Conservation (phyloP, 2,113 vertebrate species). For the Catagonus wagneri region DNA sequence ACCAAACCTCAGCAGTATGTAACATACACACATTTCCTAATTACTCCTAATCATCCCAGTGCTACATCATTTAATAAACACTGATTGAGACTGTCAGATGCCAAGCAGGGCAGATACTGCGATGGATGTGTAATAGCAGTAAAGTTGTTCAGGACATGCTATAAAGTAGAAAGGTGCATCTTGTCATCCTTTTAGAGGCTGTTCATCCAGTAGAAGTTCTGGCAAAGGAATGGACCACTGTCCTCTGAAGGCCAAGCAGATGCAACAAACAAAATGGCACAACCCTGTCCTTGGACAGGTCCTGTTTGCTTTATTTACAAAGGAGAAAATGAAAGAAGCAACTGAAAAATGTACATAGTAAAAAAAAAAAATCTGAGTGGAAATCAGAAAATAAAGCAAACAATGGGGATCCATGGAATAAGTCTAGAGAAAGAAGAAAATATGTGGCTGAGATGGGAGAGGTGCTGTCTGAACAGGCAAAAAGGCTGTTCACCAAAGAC, state of each 20-base stretch:
- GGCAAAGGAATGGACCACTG: not conserved
- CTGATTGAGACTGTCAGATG: not conserved
- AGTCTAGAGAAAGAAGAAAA: conserved; percentile 8
- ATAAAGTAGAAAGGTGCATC: not conserved
- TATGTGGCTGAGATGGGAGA: not conserved
- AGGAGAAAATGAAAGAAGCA: conserved; percentile 18
- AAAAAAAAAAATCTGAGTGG: not conserved
- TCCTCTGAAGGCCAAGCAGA: not conserved
- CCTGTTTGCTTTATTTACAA: not conserved
- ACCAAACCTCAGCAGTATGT: conserved; percentile 6
- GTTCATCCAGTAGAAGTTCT: not conserved
- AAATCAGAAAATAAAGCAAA: not conserved
- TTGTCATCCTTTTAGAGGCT: not conserved
- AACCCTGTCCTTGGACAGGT: not conserved
- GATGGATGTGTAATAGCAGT: not conserved
- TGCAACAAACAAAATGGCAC: not conserved
- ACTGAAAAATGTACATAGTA: not conserved
- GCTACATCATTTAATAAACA: not conserved
- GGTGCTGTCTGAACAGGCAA: not conserved
- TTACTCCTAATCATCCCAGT: not conserved
- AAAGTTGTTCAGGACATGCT: not conserved
- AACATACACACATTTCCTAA: not conserved
- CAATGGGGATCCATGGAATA: not conserved
- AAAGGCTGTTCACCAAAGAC: not conserved
- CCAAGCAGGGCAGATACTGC: not conserved